phyloP scores from a whole-genome alignment of 2,888 invertebrate genomes.

The Epsilonema sp. region DNA sequence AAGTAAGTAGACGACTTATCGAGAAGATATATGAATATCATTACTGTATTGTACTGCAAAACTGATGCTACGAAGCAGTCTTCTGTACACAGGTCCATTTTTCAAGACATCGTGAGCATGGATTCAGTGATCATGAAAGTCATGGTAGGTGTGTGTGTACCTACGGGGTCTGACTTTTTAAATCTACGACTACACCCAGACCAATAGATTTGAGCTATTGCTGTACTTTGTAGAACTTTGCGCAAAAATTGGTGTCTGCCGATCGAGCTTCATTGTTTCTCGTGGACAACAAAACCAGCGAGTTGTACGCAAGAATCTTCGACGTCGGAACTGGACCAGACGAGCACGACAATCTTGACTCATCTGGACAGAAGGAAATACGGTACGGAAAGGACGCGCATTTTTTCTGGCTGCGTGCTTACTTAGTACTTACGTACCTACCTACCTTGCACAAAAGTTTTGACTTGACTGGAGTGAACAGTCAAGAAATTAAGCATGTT shows the following conservation, averaged over 20 bases:
- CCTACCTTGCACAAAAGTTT: too few species aligned
- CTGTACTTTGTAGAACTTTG: conserved; percentile 46
- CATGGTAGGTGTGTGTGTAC: conserved; percentile 36
- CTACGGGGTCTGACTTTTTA: background rate
- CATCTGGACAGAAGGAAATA: conserved; percentile 19
- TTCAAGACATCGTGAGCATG: conserved; percentile 67
- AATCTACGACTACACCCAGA: background rate
- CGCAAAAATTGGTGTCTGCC: conserved; percentile 56
- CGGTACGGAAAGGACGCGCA: conserved; percentile 12
- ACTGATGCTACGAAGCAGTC: too few species aligned
- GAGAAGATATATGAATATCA: background rate
- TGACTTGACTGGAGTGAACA: too few species aligned
- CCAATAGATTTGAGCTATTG: too few species aligned
- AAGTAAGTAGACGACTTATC: conserved; percentile 46
- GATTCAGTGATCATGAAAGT: conserved; percentile 59
- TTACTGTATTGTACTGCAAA: conserved; percentile 18
- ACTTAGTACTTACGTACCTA: background rate
- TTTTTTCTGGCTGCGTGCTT: background rate
- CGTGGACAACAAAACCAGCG: conserved; percentile 49
- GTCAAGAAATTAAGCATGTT: too few species aligned
- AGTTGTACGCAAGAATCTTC: conserved; percentile 61
- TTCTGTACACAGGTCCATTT: conserved; percentile 69
- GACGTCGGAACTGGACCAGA: conserved; percentile 36
- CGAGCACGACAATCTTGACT: conserved; percentile 15
- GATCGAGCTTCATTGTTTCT: conserved; percentile 63